Evolutionary conservation across 2,888 invertebrate species (phyloP), one percentile per base, ranked within the genome.

Genomic region (Lepidonotus clava): DNA sequence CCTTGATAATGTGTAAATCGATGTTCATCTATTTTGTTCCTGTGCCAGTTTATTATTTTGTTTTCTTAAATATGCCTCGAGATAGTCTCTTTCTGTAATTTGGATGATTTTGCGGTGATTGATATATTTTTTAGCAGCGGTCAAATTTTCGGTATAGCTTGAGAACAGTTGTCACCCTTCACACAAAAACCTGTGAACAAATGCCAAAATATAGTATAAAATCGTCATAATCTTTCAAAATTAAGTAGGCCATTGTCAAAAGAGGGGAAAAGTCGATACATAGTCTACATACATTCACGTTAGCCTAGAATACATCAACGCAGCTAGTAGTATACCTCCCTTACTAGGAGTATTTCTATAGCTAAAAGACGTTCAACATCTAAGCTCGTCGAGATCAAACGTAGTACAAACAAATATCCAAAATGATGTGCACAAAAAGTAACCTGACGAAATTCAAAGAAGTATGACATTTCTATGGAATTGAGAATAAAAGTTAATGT

Each of bases 271-370:
- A 38, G 36, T 71, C 38, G 34, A 21, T 34, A 71, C 38, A 36
- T 71, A 36, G 34, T 4, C 61, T 71, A 34, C 1, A 71, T 8
- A 36, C 38, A 71, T 71, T n/a, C 34, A 71, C 34, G 38, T 38
- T 38, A 71, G 71, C 71, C 71, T 36, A 71, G 38, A 71, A 38
- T 71, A 34, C 71, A 71, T 71, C 36, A 71, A 71, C 71, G 14
- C 71, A n/a, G n/a, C 1, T 71, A 24, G 71, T 71, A 71, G 38
- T 71, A 71, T 36, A 8, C 38, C 36, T n/a, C 38, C 34, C 38
- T 18, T 6, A 11, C 21, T 6, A 21, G 18, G 1, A 36, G 34
- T 71, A 21, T 71, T 34, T 71, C 38, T 71, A n/a, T n/a, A 71
- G 18, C 71, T 71, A 36, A 21, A 71, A 11, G 36, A 71, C 36